Conservation (phyloP, 2,113 vertebrate genomes). For the Corapipo altera region DNA sequence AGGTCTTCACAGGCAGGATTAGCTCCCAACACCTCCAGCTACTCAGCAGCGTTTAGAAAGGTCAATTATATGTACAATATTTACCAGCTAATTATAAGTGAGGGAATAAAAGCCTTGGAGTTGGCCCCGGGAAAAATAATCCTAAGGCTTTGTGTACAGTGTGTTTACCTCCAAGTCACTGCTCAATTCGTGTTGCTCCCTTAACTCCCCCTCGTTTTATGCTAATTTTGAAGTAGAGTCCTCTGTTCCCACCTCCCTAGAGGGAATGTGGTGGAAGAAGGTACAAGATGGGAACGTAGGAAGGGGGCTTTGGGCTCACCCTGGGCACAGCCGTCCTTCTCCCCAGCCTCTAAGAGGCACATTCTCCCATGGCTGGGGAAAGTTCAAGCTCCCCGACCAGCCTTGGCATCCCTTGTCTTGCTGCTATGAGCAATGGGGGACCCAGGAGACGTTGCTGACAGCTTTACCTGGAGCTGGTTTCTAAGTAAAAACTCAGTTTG, state of each 20-base stretch:
- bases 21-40: slow-evolving; percentile 7
- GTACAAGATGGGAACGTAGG: rapidly evolving
- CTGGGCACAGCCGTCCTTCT: neutral
- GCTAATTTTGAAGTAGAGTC: neutral
- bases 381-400: slow-evolving; percentile 6
- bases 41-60: slow-evolving; percentile 13
- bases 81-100: slow-evolving; percentile 4
- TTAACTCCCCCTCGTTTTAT: neutral
- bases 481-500: slow-evolving; percentile 22
- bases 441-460: neutral
- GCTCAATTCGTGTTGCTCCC: neutral
- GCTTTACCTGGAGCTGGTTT: neutral
- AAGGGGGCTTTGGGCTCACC: neutral
- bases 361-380: neutral
- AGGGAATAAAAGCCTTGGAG: neutral
- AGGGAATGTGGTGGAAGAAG: neutral
- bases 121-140: neutral
- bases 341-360: neutral
- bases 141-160: neutral
- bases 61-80: neutral
- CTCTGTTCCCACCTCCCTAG: neutral
- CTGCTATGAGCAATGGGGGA: neutral
- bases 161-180: neutral
- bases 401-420: neutral
- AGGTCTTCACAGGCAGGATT: neutral